phyloP scores from a whole-genome alignment of 2,797 vertebrate species.

The Lacerta bilineata region DNA sequence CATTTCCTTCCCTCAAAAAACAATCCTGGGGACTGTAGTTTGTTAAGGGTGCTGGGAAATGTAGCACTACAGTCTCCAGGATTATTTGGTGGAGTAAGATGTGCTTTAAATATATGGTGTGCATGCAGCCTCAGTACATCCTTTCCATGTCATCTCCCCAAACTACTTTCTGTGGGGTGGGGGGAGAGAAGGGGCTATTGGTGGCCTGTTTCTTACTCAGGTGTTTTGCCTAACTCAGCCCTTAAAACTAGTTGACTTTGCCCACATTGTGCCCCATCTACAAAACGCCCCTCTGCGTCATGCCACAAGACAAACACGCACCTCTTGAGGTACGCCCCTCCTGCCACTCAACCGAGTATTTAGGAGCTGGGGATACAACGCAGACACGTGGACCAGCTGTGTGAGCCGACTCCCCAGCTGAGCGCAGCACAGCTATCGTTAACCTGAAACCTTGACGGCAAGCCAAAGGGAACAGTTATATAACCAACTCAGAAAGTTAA shows the following conservation, averaged over 20 bases:
- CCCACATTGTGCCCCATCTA: neutral
- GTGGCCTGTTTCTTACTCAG: neutral
- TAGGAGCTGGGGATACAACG: conserved; percentile 45
- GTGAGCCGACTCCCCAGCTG: conserved; percentile 55
- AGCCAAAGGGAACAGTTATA: conserved; percentile 78
- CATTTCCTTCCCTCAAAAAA: too few relatives aligned
- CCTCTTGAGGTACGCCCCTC: conserved; percentile 22
- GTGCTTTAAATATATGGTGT: too few relatives aligned
- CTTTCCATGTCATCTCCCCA: neutral
- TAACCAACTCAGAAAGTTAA: conserved; percentile 79
- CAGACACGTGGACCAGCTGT: conserved; percentile 60
- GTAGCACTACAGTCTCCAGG: too few relatives aligned
- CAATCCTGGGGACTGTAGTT: too few relatives aligned
- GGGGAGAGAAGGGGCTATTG: neutral
- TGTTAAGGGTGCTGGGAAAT: too few relatives aligned
- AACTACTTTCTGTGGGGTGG: neutral
- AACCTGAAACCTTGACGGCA: conserved; percentile 73
- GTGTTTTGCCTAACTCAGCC: neutral
- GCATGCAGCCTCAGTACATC: too few relatives aligned
- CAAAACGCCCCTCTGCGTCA: accelerated
- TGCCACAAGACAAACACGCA: conserved; percentile 32
- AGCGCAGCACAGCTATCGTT: conserved; percentile 61
- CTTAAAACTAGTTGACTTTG: neutral
- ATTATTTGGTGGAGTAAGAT: too few relatives aligned
- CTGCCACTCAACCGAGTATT: conserved; percentile 39